Percentiles rank a stretch among this genome's conserved stretches.
These are phyloP conservation scores for Physeter macrocephalus DNA, from an alignment of 2,113 vertebrate genomes.

Conservation along the genomic window DNA sequence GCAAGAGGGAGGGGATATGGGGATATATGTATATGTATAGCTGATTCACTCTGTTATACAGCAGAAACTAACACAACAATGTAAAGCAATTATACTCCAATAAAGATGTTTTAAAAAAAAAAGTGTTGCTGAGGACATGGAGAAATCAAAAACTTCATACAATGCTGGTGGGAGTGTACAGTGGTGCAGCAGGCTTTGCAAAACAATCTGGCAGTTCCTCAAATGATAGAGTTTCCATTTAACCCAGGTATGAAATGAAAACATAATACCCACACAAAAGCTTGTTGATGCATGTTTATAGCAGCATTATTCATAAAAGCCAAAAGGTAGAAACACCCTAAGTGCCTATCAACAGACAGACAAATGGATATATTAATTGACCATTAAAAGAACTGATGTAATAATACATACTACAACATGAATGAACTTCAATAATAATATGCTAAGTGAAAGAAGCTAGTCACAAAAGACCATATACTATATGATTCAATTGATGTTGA, in stretches of 20 bases:
- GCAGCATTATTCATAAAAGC: neutral
- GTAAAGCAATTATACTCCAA: too few relatives aligned
- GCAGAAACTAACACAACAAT: too few relatives aligned
- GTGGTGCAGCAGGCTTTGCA: neutral
- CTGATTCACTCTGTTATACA: too few relatives aligned
- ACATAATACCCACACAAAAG: neutral
- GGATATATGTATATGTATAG: too few relatives aligned
- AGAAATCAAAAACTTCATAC: neutral
- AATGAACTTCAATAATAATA: neutral
- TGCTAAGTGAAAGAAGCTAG: neutral
- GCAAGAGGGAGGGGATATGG: too few relatives aligned
- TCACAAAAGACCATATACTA: neutral
- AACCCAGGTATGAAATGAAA: neutral
- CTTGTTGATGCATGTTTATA: neutral
- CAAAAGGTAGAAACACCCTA: neutral
- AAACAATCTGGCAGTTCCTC: neutral
- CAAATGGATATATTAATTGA: neutral
- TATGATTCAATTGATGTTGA: neutral
- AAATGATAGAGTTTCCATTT: neutral
- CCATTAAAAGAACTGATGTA: neutral
- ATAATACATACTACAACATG: neutral
- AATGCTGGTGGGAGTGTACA: neutral
- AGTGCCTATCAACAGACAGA: neutral
- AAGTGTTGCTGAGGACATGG: neutral
- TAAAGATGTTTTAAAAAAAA: neutral